phyloP scores from a whole-genome alignment of 2,888 invertebrate species.

The Eristalis intricaria region DNA sequence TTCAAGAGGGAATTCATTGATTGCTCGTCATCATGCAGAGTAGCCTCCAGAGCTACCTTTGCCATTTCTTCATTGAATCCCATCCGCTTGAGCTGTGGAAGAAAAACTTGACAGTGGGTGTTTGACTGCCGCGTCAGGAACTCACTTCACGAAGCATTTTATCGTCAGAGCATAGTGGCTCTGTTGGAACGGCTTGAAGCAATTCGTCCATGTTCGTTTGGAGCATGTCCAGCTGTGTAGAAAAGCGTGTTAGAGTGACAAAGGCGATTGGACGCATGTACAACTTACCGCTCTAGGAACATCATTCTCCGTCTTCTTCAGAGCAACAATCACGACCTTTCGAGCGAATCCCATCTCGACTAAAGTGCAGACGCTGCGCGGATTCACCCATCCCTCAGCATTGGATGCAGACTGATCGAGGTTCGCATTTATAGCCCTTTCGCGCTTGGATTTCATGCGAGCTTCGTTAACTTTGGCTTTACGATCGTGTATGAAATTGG shows the following conservation, averaged over 20 bases:
- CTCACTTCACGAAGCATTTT: slow-evolving; percentile 74
- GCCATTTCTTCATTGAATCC: slow-evolving; percentile 84
- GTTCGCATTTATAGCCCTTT: slow-evolving; percentile 79
- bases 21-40: slow-evolving; percentile 83
- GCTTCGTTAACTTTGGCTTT: slow-evolving; percentile 82
- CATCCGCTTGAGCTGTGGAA: slow-evolving; percentile 81
- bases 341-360: slow-evolving; percentile 87
- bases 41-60: slow-evolving; percentile 82
- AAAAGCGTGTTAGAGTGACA: neutral
- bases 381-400: slow-evolving; percentile 78
- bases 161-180: slow-evolving; percentile 63
- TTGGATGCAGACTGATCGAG: slow-evolving; percentile 65
- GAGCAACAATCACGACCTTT: slow-evolving; percentile 84
- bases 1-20: slow-evolving; percentile 85
- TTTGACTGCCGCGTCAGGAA: neutral
- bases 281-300: slow-evolving; percentile 86
- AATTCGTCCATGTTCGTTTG: slow-evolving; percentile 76
- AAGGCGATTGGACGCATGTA: neutral
- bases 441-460: slow-evolving; percentile 82
- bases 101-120: slow-evolving; percentile 16
- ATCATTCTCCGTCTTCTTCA: slow-evolving; percentile 86
- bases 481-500: slow-evolving; percentile 85
- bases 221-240: slow-evolving; percentile 76
- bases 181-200: slow-evolving; percentile 69
- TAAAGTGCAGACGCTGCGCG: slow-evolving; percentile 81